These are phyloP conservation scores for Phrynosoma blainvillii DNA, from an alignment of 2,113 vertebrate genomes.

Conservation along the genomic window DNA sequence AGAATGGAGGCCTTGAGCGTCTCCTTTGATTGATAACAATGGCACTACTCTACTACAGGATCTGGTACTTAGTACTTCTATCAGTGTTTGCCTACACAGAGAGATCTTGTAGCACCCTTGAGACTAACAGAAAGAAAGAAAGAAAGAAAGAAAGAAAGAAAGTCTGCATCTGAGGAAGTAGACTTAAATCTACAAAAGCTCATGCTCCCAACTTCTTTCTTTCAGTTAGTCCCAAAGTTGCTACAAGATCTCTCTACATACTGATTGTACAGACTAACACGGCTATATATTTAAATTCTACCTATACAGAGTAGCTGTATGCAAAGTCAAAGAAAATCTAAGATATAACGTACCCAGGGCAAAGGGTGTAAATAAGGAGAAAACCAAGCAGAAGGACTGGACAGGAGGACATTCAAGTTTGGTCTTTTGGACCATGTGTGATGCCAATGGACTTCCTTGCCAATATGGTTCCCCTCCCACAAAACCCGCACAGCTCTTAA, in stretches of 20 bases:
- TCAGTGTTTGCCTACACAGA: not conserved
- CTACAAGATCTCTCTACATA: too few species aligned
- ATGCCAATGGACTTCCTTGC: not conserved
- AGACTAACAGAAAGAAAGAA: too few species aligned
- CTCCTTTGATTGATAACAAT: not conserved
- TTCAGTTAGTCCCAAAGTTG: too few species aligned
- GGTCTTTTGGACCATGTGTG: not conserved
- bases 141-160: too few species aligned
- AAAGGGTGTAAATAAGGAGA: conserved; percentile 57
- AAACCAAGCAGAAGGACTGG: conserved; percentile 53
- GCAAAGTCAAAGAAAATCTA: not conserved
- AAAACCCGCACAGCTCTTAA: not conserved
- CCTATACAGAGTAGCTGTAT: not conserved
- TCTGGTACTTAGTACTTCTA: not conserved
- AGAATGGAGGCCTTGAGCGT: not conserved
- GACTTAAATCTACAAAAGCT: too few species aligned
- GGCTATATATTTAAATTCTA: too few species aligned
- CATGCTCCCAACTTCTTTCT: too few species aligned
- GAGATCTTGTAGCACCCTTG: too few species aligned
- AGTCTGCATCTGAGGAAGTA: too few species aligned
- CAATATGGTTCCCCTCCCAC: not conserved
- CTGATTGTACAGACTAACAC: too few species aligned
- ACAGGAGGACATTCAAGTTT: not conserved
- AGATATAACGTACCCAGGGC: not conserved
- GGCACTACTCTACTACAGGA: not conserved